Percentiles rank a stretch among this genome's conserved stretches.
phyloP scores from a whole-genome alignment of 2,113 vertebrate genomes.

The Channa maculata region DNA sequence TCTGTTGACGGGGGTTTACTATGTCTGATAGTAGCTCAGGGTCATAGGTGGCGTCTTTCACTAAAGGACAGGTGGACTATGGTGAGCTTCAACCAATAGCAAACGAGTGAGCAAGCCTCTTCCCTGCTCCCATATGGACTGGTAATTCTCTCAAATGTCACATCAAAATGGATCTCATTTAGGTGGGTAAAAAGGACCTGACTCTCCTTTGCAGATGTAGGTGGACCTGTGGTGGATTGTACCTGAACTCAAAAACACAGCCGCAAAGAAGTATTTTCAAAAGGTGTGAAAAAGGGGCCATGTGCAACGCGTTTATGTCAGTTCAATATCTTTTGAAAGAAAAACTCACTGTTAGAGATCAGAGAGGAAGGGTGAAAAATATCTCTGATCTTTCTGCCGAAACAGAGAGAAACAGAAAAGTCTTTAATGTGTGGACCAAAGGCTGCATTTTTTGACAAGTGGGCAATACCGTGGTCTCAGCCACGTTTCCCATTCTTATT shows the following conservation, averaged over 20 bases:
- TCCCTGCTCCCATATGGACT: slow-evolving; percentile 57
- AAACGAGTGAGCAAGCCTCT: slow-evolving; percentile 64
- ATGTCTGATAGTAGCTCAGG: slow-evolving; percentile 59
- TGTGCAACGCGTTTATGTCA: slow-evolving; percentile 41
- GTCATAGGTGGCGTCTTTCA: slow-evolving; percentile 72
- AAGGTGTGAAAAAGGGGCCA: slow-evolving; percentile 46
- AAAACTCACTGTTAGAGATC: slow-evolving; percentile 43
- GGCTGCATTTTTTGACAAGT: slow-evolving; percentile 23
- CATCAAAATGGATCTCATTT: slow-evolving; percentile 83
- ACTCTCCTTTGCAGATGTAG: slow-evolving; percentile 68
- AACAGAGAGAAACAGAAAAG: slow-evolving; percentile 42
- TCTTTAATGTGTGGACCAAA: slow-evolving; percentile 49
- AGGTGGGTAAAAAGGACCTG: slow-evolving; percentile 70
- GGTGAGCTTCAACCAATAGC: slow-evolving; percentile 62
- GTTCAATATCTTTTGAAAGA: slow-evolving; percentile 29
- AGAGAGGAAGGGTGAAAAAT: slow-evolving; percentile 52
- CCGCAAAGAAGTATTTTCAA: slow-evolving; percentile 59
- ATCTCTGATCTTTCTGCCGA: slow-evolving; percentile 48
- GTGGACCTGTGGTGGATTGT: slow-evolving; percentile 61
- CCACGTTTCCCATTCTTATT: slow-evolving; percentile 71
- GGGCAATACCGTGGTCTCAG: slow-evolving; percentile 39
- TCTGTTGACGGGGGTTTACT: slow-evolving; percentile 19
- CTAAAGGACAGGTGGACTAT: slow-evolving; percentile 72
- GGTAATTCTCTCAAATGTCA: slow-evolving; percentile 84
- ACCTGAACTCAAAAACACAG: slow-evolving; percentile 57